Percentiles rank a stretch among this genome's conserved stretches.
Evolutionary conservation across 1,140 invertebrate species (phyloP).

Genomic region (Stegodyphus mimosarum): DNA sequence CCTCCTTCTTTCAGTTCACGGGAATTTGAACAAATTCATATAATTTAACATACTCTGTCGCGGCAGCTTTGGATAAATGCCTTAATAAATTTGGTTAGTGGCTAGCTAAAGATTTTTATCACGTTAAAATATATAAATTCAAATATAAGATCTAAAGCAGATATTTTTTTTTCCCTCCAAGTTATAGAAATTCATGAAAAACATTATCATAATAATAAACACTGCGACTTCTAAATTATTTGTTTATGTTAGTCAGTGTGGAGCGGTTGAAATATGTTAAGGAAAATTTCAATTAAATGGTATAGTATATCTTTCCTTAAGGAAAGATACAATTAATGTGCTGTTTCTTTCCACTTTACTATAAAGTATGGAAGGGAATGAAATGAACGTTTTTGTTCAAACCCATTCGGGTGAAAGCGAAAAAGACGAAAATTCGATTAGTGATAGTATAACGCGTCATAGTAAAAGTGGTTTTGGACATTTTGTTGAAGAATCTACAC

Average conservation of each 20-base stretch:
- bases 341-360: background rate
- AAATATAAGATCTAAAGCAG: too few species aligned
- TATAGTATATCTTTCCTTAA: background rate
- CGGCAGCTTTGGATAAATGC: too few species aligned
- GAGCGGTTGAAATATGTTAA: background rate
- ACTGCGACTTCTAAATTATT: constrained; percentile 5
- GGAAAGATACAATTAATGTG: background rate
- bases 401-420: constrained; percentile 29
- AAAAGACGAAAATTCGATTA: constrained; percentile 23
- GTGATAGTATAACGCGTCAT: constrained; percentile 41
- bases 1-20: too few species aligned
- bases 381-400: constrained; percentile 50
- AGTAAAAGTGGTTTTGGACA: constrained; percentile 57
- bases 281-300: background rate
- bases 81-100: too few species aligned
- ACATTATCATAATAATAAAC: background rate
- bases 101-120: too few species aligned
- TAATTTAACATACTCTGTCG: too few species aligned
- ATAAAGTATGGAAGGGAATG: constrained; percentile 41
- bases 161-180: too few species aligned
- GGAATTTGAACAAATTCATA: too few species aligned
- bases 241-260: background rate
- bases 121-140: too few species aligned
- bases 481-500: constrained; percentile 56
- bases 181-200: too few species aligned